Conservation (phyloP, 2,888 invertebrate species). For the Gari tellinella region DNA sequence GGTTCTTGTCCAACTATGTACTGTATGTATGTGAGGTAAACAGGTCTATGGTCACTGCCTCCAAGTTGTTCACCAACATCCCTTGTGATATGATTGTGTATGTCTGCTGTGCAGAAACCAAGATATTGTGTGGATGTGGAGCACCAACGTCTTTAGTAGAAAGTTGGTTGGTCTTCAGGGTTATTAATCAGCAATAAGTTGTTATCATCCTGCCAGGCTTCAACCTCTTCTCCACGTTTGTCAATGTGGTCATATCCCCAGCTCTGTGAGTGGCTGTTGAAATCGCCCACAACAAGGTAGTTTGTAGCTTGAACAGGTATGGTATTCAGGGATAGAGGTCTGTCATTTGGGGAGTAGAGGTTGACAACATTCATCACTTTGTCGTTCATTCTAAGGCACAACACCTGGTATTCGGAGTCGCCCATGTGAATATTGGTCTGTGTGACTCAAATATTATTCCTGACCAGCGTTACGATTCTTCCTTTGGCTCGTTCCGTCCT, state of each 20-base stretch:
- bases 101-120: background rate
- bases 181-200: too few relatives aligned
- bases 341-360: background rate
- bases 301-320: background rate
- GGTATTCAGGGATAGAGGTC: background rate
- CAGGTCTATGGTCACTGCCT: background rate
- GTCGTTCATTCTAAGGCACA: background rate
- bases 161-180: too few relatives aligned
- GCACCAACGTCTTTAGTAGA: background rate
- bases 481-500: too few relatives aligned
- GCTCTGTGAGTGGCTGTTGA: too few relatives aligned
- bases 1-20: too few relatives aligned
- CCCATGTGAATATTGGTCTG: too few relatives aligned
- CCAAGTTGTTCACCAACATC: conserved; percentile 1
- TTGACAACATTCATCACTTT: background rate
- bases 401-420: background rate
- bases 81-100: background rate
- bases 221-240: background rate
- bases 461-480: too few relatives aligned
- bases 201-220: conserved; percentile 1
- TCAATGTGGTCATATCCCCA: conserved; percentile 2
- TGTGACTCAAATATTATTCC: too few relatives aligned
- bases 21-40: background rate
- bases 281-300: background rate
- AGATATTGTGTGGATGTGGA: background rate